Base-by-base conservation (phyloP, 2,797 vertebrate genomes). In the Clarias pachynema region DNA sequence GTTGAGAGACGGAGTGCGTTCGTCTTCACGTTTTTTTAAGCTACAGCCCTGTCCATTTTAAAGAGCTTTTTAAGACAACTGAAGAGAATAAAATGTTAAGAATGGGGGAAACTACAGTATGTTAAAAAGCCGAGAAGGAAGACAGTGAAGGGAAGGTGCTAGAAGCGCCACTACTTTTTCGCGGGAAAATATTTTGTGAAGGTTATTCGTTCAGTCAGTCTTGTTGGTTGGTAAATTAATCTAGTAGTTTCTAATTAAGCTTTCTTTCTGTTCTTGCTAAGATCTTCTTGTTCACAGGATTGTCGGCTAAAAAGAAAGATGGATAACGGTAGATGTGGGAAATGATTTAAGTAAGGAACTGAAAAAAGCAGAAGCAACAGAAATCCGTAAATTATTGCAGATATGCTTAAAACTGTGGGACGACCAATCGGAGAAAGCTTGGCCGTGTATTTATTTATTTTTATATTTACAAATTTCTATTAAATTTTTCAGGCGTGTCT, bases 401-500 rank as follows among this genome's bases (percentile, higher is more conserved):
- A 6, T 26, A 7, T 49, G 70, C 24, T n/a, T 10, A 7, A 14
- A 14, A 72, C 66, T 40, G n/a, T 69, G 31, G 0, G 20, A 44
- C 24, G n/a, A 49, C 37, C 24, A 26, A 44, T 73, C 70, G 14
- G 68, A 70, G 24, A 37, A 5, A 31, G 66, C 66, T 69, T 37
- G 66, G 66, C 22, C 12, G 1, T 72, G 9, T 20, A 37, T 20
- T 18, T 16, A 31, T 63, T 26, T 9, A 26, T 22, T 60, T 60
- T 29, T n/a, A n/a, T 2, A 0, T 24, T 49, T 49, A 49, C 49
- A 49, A 49, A 49, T 49, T 49, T 14, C 10, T 49, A 14, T 44
- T 1, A 44, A 44, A 8, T 15, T 49, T 18, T 59, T 5, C 79
- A 99, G 98, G 98, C 6, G 94, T 97, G 86, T 99, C 98, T 91